A percentile compares a stretch with the other conserved stretches of the same genome.
phyloP scores from a whole-genome alignment of 2,888 invertebrate genomes.

The Ashinkailepas kermadecensis region DNA sequence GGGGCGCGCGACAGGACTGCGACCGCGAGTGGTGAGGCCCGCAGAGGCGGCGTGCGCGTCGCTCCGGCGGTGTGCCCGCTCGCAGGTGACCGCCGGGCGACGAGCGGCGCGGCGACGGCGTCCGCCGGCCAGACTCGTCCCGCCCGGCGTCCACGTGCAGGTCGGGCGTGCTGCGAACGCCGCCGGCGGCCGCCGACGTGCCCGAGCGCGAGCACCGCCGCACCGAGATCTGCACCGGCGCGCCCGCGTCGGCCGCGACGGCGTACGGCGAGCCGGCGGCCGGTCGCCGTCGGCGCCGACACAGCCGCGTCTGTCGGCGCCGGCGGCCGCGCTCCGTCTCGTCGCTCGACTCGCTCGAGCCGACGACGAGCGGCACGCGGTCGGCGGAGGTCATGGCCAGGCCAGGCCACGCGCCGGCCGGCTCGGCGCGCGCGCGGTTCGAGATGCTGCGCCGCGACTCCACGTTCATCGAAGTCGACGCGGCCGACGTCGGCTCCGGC shows the following conservation, averaged over 20 bases:
- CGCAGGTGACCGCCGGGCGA: neutral
- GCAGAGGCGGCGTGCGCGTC: neutral
- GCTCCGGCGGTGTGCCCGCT: neutral
- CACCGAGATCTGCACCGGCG: neutral
- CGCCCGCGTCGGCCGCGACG: neutral
- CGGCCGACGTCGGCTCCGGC: too few species aligned
- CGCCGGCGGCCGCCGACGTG: neutral
- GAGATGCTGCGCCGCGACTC: too few species aligned
- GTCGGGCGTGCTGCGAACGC: neutral
- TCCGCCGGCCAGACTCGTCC: neutral
- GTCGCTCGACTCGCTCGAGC: neutral
- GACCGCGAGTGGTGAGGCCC: conserved; percentile 2
- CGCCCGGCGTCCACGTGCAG: neutral
- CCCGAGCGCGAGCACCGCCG: neutral
- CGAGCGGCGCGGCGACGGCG: neutral
- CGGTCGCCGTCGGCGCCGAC: neutral
- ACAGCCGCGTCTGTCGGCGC: neutral
- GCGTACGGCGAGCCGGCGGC: neutral
- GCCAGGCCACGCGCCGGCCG: too few species aligned
- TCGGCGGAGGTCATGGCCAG: neutral
- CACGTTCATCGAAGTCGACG: too few species aligned
- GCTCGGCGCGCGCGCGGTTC: too few species aligned
- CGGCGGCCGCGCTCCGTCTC: neutral
- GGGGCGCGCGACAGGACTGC: neutral
- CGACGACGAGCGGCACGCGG: conserved; percentile 15